These are phyloP conservation scores for Actinostola sp. DNA, from an alignment of 92 coral and sea anemone species.

Conservation along the genomic window DNA sequence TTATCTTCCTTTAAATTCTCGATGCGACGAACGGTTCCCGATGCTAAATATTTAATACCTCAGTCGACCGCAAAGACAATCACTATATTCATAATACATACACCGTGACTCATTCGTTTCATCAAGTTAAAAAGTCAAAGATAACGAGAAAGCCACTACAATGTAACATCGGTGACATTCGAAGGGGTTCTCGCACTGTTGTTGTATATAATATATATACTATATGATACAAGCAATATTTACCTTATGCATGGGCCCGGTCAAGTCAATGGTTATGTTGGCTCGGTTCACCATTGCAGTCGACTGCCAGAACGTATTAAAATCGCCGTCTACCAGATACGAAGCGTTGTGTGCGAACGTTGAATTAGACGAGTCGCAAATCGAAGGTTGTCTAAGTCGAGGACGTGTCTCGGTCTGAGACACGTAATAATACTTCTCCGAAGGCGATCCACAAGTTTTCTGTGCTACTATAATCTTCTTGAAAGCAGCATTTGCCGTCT, in stretches of 20 bases:
- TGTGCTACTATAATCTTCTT: slow-evolving; percentile 59
- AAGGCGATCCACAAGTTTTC: slow-evolving; percentile 77
- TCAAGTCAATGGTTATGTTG: slow-evolving; percentile 78
- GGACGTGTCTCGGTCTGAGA: slow-evolving; percentile 41
- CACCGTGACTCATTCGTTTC: background rate
- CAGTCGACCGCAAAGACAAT: slow-evolving; percentile 11
- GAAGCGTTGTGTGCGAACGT: slow-evolving; percentile 74
- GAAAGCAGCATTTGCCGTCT: slow-evolving; percentile 76
- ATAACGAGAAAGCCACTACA: background rate
- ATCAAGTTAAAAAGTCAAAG: slow-evolving; percentile 23
- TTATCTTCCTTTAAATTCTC: background rate
- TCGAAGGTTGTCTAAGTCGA: slow-evolving; percentile 7
- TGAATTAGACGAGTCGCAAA: slow-evolving; percentile 66
- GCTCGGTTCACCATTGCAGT: slow-evolving; percentile 66
- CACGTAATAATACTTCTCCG: slow-evolving; percentile 59
- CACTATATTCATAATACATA: background rate
- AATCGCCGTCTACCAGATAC: slow-evolving; percentile 71
- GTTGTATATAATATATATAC: no score
- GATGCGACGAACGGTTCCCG: no score
- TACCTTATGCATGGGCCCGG: slow-evolving; percentile 84
- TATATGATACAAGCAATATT: background rate
- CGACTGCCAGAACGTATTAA: slow-evolving; percentile 83
- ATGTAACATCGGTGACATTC: background rate
- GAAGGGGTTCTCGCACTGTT: background rate
- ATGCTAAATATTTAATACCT: slow-evolving; percentile 19